A percentile compares a stretch with the other conserved stretches of the same genome.
phyloP scores from a whole-genome alignment of 2,888 invertebrate species.

The Papilio protenor region DNA sequence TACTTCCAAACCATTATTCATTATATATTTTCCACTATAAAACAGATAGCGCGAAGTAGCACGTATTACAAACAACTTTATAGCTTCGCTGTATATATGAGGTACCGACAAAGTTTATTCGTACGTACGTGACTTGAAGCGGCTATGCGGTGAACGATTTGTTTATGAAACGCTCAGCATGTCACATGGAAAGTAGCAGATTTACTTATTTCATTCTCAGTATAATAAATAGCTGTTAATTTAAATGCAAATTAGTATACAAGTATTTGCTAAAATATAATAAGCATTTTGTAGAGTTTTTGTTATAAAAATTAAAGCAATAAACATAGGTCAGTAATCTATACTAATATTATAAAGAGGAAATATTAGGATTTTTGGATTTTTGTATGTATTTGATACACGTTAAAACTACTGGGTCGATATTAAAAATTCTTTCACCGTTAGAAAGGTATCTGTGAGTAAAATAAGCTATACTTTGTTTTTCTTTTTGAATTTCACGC shows the following conservation, averaged over 20 bases:
- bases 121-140: slow-evolving; percentile 31
- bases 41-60: slow-evolving; percentile 16
- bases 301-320: no score
- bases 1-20: slow-evolving; percentile 1
- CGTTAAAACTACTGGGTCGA: no score
- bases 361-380: no score
- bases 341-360: no score
- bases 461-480: no score
- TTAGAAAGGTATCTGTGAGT: no score
- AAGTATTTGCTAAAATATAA: no score
- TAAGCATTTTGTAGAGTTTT: no score
- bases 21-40: not conserved
- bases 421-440: no score
- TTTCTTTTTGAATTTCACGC: no score
- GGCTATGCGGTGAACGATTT: slow-evolving; percentile 15
- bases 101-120: slow-evolving; percentile 27
- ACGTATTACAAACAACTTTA: slow-evolving; percentile 26
- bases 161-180: slow-evolving; percentile 23
- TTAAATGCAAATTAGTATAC: not conserved
- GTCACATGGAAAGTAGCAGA: slow-evolving; percentile 10
- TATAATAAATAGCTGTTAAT: not conserved
- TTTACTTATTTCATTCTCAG: slow-evolving; percentile 1
- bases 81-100: slow-evolving; percentile 17
- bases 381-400: no score
- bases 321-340: no score